Evolutionary conservation across 1,140 invertebrate species (phyloP), one percentile per base, ranked within the genome.

Genomic region (Anadara kagoshimensis): DNA sequence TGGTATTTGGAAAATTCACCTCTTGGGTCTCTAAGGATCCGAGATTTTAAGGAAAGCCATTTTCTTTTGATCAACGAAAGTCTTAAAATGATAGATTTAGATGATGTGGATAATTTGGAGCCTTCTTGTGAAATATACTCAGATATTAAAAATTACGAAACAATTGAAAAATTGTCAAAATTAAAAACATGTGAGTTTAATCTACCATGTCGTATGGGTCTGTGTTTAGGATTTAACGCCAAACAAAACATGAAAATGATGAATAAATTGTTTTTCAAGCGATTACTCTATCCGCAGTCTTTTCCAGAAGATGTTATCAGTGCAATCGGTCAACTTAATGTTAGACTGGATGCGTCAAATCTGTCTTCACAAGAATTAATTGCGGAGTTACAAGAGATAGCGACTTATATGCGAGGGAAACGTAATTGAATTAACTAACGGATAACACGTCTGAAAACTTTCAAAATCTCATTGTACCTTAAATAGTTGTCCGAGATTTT

Each of bases 41-140:
- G 84, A 16, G 86, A 88, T 70, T 85, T 88, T 56, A 88, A 88
- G 67, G 85, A 86, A 62, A 80, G 78, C 0, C 85, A 88, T 76
- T 85, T 88, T 70, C 73, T 88, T 29, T 71, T 87, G 69, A 73
- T 83, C 11, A 82, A 83, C 69, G 65, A 58, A 54, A 75, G 62
- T 22, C 75, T 88, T 14, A 87, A 87, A 65, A 82, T 88, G 73
- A 88, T 85, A 47, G 87, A 88, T 74, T 68, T 88, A 12, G 86
- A 88, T 68, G 87, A 88, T 69, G 79, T 87, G 26, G 84, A 85
- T 61, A 86, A 85, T 74, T 29, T 86, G n/a, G 87, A 88, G 73
- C 87, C 87, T 2, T 75, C 75, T 14, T 88, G 87, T 76, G 69
- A 76, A 56, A 64, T 78, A 4, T 77, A 72, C 45, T 65, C 65